Percentiles rank a stretch among this genome's conserved stretches.
Conservation (phyloP, 2,797 vertebrate species). For the Etheostoma nigrum region DNA sequence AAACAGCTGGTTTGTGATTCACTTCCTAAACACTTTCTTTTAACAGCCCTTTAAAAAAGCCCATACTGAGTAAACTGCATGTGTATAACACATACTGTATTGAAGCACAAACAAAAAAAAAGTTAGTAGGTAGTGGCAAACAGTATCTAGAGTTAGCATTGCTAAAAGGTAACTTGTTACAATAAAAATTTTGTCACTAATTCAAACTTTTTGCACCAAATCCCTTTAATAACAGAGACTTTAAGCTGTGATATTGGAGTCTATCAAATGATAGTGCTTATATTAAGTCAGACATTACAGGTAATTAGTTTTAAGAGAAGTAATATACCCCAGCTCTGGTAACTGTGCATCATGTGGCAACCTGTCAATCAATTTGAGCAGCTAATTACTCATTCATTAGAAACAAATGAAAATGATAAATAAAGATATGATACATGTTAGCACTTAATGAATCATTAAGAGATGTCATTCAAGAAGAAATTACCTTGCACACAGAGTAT, state of each 20-base stretch:
- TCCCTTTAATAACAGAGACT: conserved; percentile 12
- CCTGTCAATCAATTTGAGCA: conserved; percentile 65
- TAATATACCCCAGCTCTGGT: conserved; percentile 41
- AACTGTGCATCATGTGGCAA: conserved; percentile 28
- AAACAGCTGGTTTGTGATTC: no score
- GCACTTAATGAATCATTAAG: conserved; percentile 51
- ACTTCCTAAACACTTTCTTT: neutral
- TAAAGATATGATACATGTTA: conserved; percentile 30
- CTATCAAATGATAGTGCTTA: conserved; percentile 31
- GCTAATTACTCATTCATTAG: conserved; percentile 69
- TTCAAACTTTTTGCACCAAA: neutral
- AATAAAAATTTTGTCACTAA: neutral
- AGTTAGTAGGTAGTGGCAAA: neutral
- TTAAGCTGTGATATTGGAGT: conserved; percentile 13
- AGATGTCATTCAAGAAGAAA: conserved; percentile 50
- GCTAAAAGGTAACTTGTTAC: neutral
- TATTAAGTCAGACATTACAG: conserved; percentile 43
- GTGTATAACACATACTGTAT: neutral
- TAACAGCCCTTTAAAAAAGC: neutral
- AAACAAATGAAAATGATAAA: conserved; percentile 60
- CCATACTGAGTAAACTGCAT: neutral
- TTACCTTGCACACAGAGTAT: neutral
- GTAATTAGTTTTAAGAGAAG: conserved; percentile 55
- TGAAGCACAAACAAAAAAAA: neutral
- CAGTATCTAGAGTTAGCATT: neutral